These are phyloP conservation scores for Coleophora flavipennella DNA, from an alignment of 2,888 invertebrate species.

Conservation along the genomic window DNA sequence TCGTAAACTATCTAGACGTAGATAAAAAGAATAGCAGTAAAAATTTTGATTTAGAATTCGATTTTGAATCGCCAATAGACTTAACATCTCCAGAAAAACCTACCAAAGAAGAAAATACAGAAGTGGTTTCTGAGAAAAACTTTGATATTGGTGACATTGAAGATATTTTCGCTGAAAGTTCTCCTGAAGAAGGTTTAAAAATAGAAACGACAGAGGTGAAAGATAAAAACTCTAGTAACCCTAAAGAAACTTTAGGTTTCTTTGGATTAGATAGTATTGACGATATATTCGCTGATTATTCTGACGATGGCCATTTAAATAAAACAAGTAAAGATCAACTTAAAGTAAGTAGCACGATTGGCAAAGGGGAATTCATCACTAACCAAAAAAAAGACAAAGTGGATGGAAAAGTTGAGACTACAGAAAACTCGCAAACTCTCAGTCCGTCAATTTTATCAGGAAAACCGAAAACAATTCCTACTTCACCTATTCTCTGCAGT, in stretches of 20 bases:
- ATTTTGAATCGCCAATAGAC: conserved; percentile 18
- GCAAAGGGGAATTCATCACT: too few relatives aligned
- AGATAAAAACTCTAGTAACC: conserved; percentile 17
- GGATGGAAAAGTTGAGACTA: neutral
- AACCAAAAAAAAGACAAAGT: neutral
- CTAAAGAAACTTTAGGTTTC: conserved; percentile 26
- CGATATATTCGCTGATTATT: conserved; percentile 46
- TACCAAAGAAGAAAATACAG: conserved; percentile 10
- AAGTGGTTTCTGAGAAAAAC: conserved; percentile 23
- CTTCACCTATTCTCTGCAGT: conserved; percentile 51
- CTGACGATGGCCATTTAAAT: conserved; percentile 26
- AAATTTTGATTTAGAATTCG: conserved; percentile 24
- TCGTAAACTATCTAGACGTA: conserved; percentile 5
- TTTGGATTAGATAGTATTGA: conserved; percentile 47
- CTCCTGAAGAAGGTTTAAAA: conserved; percentile 30
- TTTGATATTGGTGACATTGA: conserved; percentile 57
- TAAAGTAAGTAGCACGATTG: too few relatives aligned
- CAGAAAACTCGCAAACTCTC: conserved; percentile 4
- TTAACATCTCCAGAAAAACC: conserved; percentile 14
- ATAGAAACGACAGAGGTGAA: conserved; percentile 6
- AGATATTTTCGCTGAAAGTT: conserved; percentile 48
- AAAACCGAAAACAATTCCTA: conserved; percentile 21
- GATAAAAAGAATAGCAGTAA: conserved; percentile 10
- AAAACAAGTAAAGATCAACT: conserved; percentile 4
- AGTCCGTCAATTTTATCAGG: conserved; percentile 60